Conservation (phyloP, 2,888 invertebrate species). For the Phengaris alcon region DNA sequence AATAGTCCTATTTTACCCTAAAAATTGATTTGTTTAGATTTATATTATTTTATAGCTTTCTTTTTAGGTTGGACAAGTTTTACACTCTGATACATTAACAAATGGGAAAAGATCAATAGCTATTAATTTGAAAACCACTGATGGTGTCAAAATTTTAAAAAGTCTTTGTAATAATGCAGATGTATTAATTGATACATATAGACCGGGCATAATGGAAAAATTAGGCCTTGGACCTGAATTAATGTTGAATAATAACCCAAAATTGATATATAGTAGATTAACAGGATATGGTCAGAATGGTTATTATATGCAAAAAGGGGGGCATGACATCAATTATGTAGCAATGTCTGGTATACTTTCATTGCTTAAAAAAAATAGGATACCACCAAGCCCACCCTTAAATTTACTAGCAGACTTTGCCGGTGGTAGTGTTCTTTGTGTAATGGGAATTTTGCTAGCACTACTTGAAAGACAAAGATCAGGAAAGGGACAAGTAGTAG, state of each 20-base stretch:
- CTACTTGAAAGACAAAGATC: constrained; percentile 88
- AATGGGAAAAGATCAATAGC: constrained; percentile 92
- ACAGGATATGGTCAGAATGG: constrained; percentile 96
- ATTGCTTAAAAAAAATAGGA: constrained; percentile 83
- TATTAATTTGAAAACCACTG: constrained; percentile 87
- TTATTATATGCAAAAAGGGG: constrained; percentile 86
- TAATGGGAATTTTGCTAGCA: constrained; percentile 92
- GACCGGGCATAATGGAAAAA: constrained; percentile 97
- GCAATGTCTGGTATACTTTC: constrained; percentile 94
- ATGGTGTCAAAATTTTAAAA: constrained; percentile 84
- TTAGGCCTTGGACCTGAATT: constrained; percentile 89
- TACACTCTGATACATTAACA: constrained; percentile 81
- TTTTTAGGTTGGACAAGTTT: constrained; percentile 41
- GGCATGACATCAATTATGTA: constrained; percentile 98
- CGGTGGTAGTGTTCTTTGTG: constrained; percentile 94
- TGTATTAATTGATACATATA: constrained; percentile 95
- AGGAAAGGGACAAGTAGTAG: constrained; percentile 92
- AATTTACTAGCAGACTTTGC: constrained; percentile 97
- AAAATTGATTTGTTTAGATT: constrained; percentile 56
- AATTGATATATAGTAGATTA: constrained; percentile 93
- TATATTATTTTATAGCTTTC: constrained; percentile 38
- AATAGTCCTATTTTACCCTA: neutral
- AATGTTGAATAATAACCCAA: constrained; percentile 84
- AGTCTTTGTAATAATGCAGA: constrained; percentile 87
- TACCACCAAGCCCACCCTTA: constrained; percentile 87